Evolutionary conservation across 2,797 vertebrate genomes (phyloP).

Genomic region (Poecilia wingei): DNA sequence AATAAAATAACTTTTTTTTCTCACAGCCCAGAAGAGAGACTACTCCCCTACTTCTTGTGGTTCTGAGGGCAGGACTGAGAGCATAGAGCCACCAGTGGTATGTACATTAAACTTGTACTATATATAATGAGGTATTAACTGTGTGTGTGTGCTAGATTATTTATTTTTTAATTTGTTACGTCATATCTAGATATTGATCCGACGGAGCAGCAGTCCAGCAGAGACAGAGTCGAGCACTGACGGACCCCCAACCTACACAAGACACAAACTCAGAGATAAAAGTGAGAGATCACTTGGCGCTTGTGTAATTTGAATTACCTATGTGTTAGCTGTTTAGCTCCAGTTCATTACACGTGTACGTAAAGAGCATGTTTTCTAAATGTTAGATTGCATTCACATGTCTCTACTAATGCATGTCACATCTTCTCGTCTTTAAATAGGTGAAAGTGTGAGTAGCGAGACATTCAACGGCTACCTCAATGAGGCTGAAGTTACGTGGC

Average conservation of each 20-base stretch:
- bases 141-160: neutral
- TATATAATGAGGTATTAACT: neutral
- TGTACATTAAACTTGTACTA: constrained; percentile 55
- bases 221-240: constrained; percentile 87
- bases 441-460: constrained; percentile 92
- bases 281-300: constrained; percentile 77
- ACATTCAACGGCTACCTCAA: constrained; percentile 84
- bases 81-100: constrained; percentile 84
- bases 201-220: constrained; percentile 86
- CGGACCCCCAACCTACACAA: constrained; percentile 66
- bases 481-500: constrained; percentile 86
- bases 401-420: neutral
- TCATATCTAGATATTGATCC: constrained; percentile 80
- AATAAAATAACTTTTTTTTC: constrained; percentile 10
- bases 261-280: constrained; percentile 84
- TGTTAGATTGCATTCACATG: neutral
- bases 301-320: neutral
- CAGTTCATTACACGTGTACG: neutral
- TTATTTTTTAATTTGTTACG: constrained; percentile 2
- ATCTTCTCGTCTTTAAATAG: constrained; percentile 63
- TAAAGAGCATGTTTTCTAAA: neutral
- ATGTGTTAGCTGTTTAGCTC: neutral
- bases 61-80: constrained; percentile 83
- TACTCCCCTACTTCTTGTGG: constrained; percentile 81
- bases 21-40: constrained; percentile 86